phyloP scores from a whole-genome alignment of 2,113 vertebrate genomes.

The Mormyrus iriodes region DNA sequence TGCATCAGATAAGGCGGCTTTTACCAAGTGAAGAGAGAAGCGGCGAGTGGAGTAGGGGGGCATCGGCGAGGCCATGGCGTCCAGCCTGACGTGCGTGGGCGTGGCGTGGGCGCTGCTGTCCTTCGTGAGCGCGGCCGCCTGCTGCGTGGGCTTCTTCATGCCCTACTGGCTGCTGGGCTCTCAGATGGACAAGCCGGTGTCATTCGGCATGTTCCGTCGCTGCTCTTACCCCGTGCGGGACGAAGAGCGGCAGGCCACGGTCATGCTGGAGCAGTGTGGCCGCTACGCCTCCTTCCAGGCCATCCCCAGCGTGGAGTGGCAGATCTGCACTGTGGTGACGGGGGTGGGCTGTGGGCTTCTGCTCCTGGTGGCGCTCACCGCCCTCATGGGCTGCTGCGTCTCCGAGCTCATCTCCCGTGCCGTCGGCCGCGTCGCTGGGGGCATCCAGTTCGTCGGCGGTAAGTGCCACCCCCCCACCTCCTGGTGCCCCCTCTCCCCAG shows the following conservation, averaged over 20 bases:
- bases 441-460: constrained; percentile 94
- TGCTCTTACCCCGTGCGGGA: constrained; percentile 92
- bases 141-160: constrained; percentile 97
- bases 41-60: neutral
- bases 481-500: neutral
- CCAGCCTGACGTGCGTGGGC: constrained; percentile 86
- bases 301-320: constrained; percentile 89
- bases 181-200: constrained; percentile 90
- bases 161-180: constrained; percentile 96
- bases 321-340: constrained; percentile 86
- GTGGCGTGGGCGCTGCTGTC: constrained; percentile 85
- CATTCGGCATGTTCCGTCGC: constrained; percentile 90
- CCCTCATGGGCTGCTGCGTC: constrained; percentile 93
- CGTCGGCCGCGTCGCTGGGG: constrained; percentile 88
- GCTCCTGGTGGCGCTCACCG: constrained; percentile 86
- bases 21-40: neutral
- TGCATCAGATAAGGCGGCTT: neutral
- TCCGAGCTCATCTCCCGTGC: constrained; percentile 93
- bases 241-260: constrained; percentile 77
- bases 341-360: constrained; percentile 91
- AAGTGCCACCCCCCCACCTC: constrained; percentile 46
- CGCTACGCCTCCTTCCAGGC: constrained; percentile 91
- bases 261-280: constrained; percentile 96
- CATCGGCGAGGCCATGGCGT: constrained; percentile 65
- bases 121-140: constrained; percentile 77